Percentiles rank a stretch among this genome's conserved stretches.
Evolutionary conservation across 2,797 vertebrate genomes (phyloP).

Genomic region (Tapera naevia): DNA sequence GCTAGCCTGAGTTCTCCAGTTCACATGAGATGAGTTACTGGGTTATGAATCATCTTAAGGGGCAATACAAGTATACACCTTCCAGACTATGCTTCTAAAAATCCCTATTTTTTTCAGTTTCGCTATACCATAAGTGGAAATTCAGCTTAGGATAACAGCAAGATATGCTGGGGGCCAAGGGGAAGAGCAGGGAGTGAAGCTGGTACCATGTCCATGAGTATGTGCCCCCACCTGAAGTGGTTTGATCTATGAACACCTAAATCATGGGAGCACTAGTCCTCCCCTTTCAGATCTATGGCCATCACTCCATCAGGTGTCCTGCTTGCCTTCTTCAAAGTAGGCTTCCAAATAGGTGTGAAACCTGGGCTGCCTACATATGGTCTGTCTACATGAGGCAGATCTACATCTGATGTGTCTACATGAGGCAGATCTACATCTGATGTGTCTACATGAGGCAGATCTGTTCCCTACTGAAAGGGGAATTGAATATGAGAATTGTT

Average conservation of each 20-base stretch:
- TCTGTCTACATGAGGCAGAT: not conserved
- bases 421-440: not conserved
- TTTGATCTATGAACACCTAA: not conserved
- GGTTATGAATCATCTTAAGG: not conserved
- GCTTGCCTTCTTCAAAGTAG: not conserved
- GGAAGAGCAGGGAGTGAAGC: not conserved
- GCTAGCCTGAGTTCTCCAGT: not conserved
- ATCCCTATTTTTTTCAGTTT: not conserved
- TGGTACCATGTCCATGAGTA: not conserved
- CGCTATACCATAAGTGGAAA: not conserved
- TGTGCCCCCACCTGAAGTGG: not conserved
- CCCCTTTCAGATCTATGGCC: not conserved
- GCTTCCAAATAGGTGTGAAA: not conserved
- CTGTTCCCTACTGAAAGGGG: not conserved
- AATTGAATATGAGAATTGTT: not conserved
- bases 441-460: not conserved
- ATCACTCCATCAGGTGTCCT: not conserved
- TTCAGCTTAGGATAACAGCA: not conserved
- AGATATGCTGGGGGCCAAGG: not conserved
- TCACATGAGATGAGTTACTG: not conserved
- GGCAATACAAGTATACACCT: not conserved
- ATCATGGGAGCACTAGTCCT: accelerated
- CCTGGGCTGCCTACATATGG: not conserved
- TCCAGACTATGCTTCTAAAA: not conserved
- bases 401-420: too few species aligned